Conservation (phyloP, 2,888 invertebrate genomes). For the Scaptodrosophila latifasciaeformis region DNA sequence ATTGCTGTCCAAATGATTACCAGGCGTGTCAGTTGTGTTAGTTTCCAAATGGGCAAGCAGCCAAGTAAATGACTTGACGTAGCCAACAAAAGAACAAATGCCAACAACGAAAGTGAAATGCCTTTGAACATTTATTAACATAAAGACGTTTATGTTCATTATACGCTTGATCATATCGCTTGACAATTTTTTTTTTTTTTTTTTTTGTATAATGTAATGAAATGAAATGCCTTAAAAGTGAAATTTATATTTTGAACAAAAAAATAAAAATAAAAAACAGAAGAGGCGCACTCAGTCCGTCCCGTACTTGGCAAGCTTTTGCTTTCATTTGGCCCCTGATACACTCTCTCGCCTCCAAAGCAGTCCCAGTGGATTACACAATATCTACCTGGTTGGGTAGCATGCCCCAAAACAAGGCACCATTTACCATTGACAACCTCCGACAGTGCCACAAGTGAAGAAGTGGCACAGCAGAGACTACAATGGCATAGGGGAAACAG, state of each 20-base stretch:
- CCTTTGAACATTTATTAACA: conserved; percentile 12
- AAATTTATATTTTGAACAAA: too few relatives aligned
- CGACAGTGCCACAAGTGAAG: not conserved
- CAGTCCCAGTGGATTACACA: conserved; percentile 43
- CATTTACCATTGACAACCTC: conserved; percentile 23
- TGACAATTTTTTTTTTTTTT: too few relatives aligned
- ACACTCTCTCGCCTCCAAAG: conserved; percentile 7
- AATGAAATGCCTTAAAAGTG: conserved; percentile 55
- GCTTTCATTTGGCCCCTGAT: conserved; percentile 2
- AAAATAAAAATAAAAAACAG: conserved; percentile 57
- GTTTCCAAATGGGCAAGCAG: not conserved
- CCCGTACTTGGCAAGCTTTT: conserved; percentile 14
- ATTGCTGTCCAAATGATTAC: not conserved
- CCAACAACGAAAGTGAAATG: conserved; percentile 56
- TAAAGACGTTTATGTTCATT: conserved; percentile 6
- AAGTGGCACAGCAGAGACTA: conserved; percentile 9
- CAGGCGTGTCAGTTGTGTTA: not conserved
- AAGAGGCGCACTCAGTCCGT: conserved; percentile 31
- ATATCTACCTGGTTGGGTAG: conserved; percentile 40
- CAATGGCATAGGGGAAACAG: too few relatives aligned
- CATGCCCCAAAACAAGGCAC: conserved; percentile 1
- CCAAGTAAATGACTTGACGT: not conserved
- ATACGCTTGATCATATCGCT: conserved; percentile 16
- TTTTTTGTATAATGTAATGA: conserved; percentile 48
- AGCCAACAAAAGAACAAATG: conserved; percentile 60